Conservation (phyloP, 1,140 invertebrate species). For the Drosophila serrata region DNA sequence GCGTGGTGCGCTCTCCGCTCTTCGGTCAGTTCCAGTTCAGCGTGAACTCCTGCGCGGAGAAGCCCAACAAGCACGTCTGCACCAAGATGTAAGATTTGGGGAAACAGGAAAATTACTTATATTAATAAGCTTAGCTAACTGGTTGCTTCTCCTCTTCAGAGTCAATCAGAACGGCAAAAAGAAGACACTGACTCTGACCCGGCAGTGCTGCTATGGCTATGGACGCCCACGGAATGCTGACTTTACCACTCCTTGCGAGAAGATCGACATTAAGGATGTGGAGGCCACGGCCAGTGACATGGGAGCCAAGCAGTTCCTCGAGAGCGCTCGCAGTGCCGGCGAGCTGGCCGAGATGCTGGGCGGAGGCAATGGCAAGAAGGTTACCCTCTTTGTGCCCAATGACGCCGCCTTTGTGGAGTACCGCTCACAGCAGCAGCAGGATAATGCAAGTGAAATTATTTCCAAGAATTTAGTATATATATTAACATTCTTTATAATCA, state of each 20-base stretch:
- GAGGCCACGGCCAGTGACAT: conserved; percentile 86
- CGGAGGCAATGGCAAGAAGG: conserved; percentile 80
- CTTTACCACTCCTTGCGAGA: conserved; percentile 85
- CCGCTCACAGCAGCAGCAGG: conserved; percentile 63
- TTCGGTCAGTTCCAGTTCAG: conserved; percentile 85
- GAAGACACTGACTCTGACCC: conserved; percentile 87
- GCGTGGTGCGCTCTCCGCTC: conserved; percentile 73
- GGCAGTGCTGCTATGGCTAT: conserved; percentile 88
- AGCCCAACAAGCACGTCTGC: conserved; percentile 87
- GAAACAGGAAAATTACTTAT: not conserved
- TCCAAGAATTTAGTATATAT: not conserved
- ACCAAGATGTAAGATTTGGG: conserved; percentile 86
- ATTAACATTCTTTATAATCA: not conserved
- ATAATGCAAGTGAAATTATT: conserved; percentile 65
- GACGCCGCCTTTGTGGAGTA: conserved; percentile 87
- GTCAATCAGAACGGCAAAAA: conserved; percentile 87
- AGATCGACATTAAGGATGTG: conserved; percentile 86
- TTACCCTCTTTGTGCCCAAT: conserved; percentile 87
- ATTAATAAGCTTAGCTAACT: not conserved
- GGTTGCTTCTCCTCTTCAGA: conserved; percentile 66
- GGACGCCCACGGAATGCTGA: conserved; percentile 84
- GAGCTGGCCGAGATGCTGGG: conserved; percentile 85
- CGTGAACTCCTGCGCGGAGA: conserved; percentile 87
- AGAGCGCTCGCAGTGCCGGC: conserved; percentile 85
- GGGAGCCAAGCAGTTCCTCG: conserved; percentile 86